These are phyloP conservation scores for Crotalus tigris DNA, from an alignment of 2,113 vertebrate genomes.

Conservation along the genomic window DNA sequence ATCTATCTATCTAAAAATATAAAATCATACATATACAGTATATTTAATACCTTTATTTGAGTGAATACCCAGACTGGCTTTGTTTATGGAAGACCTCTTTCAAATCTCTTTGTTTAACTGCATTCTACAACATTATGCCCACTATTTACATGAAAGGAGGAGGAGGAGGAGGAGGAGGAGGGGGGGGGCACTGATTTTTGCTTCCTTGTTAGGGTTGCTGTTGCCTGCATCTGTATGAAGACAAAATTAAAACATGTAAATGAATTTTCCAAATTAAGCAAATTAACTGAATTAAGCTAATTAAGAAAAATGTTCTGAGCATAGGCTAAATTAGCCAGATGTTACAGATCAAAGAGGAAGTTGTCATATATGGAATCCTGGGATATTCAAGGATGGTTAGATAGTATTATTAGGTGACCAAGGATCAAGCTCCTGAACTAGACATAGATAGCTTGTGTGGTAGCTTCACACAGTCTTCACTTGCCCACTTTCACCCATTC, in stretches of 20 bases:
- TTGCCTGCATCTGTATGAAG: background rate
- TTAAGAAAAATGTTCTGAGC: background rate
- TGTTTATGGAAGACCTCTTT: background rate
- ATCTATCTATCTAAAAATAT: no score
- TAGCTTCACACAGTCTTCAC: background rate
- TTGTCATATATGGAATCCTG: background rate
- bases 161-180: background rate
- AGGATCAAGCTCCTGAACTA: background rate
- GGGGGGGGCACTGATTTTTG: background rate
- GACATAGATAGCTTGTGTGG: no score
- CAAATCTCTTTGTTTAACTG: slow-evolving; percentile 16
- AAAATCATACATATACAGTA: no score
- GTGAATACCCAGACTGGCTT: no score
- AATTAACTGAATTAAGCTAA: slow-evolving; percentile 1
- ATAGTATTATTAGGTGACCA: background rate
- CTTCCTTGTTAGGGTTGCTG: background rate
- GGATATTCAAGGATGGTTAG: background rate
- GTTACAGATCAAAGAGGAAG: background rate
- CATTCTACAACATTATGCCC: slow-evolving; percentile 43
- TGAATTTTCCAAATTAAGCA: background rate
- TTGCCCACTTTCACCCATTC: background rate
- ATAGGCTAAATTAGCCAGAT: background rate
- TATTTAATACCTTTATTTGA: no score
- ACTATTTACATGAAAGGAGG: slow-evolving; percentile 11
- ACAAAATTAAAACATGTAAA: slow-evolving; percentile 12